Evolutionary conservation across 2,888 invertebrate genomes (phyloP).

Genomic region (Chrysotoxum bicinctum): DNA sequence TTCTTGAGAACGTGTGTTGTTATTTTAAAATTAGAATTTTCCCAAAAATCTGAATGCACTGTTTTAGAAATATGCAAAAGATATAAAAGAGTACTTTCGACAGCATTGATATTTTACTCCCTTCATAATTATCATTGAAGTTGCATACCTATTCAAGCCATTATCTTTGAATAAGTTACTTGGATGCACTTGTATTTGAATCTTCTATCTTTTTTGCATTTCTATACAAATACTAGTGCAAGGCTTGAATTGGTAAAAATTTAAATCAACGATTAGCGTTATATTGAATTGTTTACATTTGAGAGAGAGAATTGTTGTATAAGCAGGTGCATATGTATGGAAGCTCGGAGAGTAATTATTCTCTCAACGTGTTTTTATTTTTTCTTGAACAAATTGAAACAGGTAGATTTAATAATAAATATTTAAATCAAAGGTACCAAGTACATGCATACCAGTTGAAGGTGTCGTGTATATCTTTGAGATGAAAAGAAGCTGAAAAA

Average conservation of each 20-base stretch:
- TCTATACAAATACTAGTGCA: neutral
- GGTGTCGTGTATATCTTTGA: constrained; percentile 54
- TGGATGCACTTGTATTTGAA: constrained; percentile 18
- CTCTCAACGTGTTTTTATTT: constrained; percentile 2
- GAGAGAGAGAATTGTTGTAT: neutral
- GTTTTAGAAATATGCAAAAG: too few species aligned
- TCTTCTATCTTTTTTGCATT: neutral
- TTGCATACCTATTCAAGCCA: neutral
- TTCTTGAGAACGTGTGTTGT: too few species aligned
- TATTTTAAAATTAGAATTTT: too few species aligned
- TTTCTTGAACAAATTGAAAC: constrained; percentile 27
- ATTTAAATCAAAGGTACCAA: constrained; percentile 47
- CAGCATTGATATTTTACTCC: constrained; percentile 1
- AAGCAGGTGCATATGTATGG: neutral
- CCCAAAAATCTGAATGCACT: too few species aligned
- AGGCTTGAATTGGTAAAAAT: neutral
- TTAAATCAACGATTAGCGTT: constrained; percentile 29
- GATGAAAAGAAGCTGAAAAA: constrained; percentile 8
- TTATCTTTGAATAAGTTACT: constrained; percentile 6
- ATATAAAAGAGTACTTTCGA: neutral
- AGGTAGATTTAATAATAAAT: constrained; percentile 54
- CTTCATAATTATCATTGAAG: neutral
- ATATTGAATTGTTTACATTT: constrained; percentile 16
- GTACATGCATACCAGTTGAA: constrained; percentile 48
- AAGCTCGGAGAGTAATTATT: constrained; percentile 6